Percentiles rank a stretch among this genome's conserved stretches.
Evolutionary conservation across 2,113 vertebrate species (phyloP).

Genomic region (Falcunculus frontatus): DNA sequence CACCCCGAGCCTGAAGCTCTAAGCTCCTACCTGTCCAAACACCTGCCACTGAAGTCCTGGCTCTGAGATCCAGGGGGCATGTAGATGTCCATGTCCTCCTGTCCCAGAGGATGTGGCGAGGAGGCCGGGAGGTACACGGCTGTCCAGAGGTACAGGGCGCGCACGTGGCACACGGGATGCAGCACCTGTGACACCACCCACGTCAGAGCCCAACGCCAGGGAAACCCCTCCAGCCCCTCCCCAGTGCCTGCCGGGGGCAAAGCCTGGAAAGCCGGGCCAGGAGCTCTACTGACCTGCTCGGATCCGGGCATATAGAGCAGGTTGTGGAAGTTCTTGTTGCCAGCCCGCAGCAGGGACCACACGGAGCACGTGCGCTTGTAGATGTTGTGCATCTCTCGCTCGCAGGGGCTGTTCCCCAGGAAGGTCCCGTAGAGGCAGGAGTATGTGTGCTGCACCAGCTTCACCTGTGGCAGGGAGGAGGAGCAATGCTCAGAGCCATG

Average conservation of each 20-base stretch:
- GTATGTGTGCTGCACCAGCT: slow-evolving; percentile 97
- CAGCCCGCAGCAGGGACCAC: slow-evolving; percentile 91
- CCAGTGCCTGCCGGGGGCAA: not conserved
- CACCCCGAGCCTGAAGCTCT: not conserved
- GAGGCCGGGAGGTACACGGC: slow-evolving; percentile 95
- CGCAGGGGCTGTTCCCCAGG: slow-evolving; percentile 92
- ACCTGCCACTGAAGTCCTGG: slow-evolving; percentile 88
- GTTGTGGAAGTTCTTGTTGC: slow-evolving; percentile 99
- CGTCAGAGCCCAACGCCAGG: accelerated
- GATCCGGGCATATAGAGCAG: slow-evolving; percentile 93
- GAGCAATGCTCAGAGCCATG: not conserved
- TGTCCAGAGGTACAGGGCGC: slow-evolving; percentile 94
- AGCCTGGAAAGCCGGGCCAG: not conserved
- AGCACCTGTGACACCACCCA: slow-evolving; percentile 76
- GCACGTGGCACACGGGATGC: slow-evolving; percentile 96
- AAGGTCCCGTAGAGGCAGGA: slow-evolving; percentile 98
- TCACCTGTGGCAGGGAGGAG: slow-evolving; percentile 77
- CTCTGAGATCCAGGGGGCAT: slow-evolving; percentile 79
- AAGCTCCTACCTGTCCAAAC: slow-evolving; percentile 85
- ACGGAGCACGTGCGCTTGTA: slow-evolving; percentile 93
- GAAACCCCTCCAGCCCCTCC: not conserved
- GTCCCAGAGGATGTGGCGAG: slow-evolving; percentile 89
- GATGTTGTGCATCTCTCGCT: slow-evolving; percentile 89
- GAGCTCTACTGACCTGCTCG: slow-evolving; percentile 80
- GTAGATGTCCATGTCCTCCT: slow-evolving; percentile 91